Evolutionary conservation across 2,888 invertebrate genomes (phyloP).

Genomic region (Bedellia somnulentella): DNA sequence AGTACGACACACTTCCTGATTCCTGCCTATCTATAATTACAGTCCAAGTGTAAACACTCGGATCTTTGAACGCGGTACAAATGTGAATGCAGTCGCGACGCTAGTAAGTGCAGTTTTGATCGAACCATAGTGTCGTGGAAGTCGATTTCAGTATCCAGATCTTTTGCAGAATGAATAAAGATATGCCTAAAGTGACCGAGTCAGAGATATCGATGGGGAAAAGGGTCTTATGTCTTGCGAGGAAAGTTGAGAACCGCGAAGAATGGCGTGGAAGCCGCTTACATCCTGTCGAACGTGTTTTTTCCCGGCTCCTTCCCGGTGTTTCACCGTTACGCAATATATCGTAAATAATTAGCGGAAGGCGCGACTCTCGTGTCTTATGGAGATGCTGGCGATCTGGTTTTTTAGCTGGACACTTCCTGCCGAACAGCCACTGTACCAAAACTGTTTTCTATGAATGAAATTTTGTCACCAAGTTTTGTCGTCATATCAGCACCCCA

Average conservation of each 20-base stretch:
- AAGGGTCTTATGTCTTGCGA: conserved; percentile 20
- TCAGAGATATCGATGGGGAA: conserved; percentile 16
- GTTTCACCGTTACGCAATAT: conserved; percentile 61
- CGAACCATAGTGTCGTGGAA: conserved; percentile 24
- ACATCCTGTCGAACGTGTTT: conserved; percentile 54
- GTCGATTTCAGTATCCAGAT: conserved; percentile 46
- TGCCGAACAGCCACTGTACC: conserved; percentile 33
- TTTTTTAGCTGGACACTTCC: conserved; percentile 45
- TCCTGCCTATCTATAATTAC: no score
- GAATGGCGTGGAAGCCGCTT: conserved; percentile 25
- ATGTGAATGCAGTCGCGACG: conserved; percentile 25
- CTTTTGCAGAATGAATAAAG: conserved; percentile 55
- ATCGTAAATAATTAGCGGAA: conserved; percentile 62
- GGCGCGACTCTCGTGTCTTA: conserved; percentile 58
- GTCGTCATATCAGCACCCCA: no score
- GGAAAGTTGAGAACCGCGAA: conserved; percentile 22
- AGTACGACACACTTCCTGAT: conserved; percentile 62
- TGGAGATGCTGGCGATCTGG: conserved; percentile 47
- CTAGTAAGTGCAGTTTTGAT: conserved; percentile 24
- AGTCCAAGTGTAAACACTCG: no score
- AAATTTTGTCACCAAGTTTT: no score
- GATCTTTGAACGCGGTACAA: conserved; percentile 53
- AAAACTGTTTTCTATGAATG: no score
- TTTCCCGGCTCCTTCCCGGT: conserved; percentile 54
- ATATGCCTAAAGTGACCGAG: conserved; percentile 50